phyloP scores from a whole-genome alignment of 2,888 invertebrate genomes.

The Incurvaria masculella region DNA sequence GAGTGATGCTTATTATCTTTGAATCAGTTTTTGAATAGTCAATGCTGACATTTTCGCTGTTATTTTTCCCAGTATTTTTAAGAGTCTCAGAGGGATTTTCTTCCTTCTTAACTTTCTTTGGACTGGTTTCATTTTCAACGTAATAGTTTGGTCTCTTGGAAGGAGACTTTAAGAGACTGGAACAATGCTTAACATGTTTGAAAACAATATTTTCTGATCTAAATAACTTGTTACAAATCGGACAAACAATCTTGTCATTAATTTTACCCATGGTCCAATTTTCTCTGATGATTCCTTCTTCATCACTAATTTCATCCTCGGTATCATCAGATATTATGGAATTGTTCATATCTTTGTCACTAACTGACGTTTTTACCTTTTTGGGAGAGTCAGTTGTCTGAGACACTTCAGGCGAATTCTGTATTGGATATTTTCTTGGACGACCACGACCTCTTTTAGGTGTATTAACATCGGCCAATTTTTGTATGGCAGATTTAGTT shows the following conservation, averaged over 20 bases:
- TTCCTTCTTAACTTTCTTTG: background rate
- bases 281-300: conserved; percentile 34
- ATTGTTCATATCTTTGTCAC: conserved; percentile 1
- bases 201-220: conserved; percentile 51
- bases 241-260: conserved; percentile 50
- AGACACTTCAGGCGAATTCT: conserved; percentile 16
- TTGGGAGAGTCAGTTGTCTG: conserved; percentile 1
- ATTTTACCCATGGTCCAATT: conserved; percentile 56
- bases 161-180: conserved; percentile 23
- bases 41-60: background rate
- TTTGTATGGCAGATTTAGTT: no score
- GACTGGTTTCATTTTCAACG: background rate
- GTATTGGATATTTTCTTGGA: conserved; percentile 43
- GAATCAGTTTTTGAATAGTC: background rate
- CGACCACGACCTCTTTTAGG: conserved; percentile 47
- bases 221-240: conserved; percentile 48
- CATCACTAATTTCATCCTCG: conserved; percentile 28
- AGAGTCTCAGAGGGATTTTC: background rate
- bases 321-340: conserved; percentile 12
- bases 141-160: background rate
- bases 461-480: conserved; percentile 39
- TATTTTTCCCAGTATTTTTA: no score
- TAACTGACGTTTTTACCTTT: background rate
- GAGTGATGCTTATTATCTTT: background rate
- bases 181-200: conserved; percentile 53